Evolutionary conservation across 23 tunicate genomes (phyloP).

Genomic region (Diplosoma virens): DNA sequence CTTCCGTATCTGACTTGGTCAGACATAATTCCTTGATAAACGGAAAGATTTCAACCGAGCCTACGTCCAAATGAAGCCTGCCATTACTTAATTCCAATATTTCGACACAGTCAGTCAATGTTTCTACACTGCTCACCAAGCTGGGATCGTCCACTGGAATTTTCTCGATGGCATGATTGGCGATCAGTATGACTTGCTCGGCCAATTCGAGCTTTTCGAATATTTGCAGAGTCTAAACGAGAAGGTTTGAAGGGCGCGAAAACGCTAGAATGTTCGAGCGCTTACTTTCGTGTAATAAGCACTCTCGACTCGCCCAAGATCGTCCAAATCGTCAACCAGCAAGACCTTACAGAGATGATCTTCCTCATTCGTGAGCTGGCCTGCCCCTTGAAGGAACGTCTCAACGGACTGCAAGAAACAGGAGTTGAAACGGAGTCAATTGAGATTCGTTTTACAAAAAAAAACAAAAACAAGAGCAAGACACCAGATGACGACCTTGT

Average conservation of each 20-base stretch:
- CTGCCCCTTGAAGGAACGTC: conserved; percentile 44
- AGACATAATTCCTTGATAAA: too few relatives aligned
- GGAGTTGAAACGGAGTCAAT: neutral
- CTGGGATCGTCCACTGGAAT: conserved; percentile 30
- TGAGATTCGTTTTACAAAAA: neutral
- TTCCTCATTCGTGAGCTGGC: conserved; percentile 43
- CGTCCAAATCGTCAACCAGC: conserved; percentile 30
- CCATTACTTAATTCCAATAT: too few relatives aligned
- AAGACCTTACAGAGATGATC: conserved; percentile 22
- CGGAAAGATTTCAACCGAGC: too few relatives aligned
- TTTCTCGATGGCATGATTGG: conserved; percentile 66
- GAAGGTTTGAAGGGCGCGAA: too few relatives aligned
- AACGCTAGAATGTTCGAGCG: too few relatives aligned
- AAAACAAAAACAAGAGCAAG: neutral
- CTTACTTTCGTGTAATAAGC: conserved; percentile 63
- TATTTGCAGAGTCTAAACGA: conserved; percentile 42
- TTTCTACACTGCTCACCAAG: conserved; percentile 28
- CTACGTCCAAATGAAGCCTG: too few relatives aligned
- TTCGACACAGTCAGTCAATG: too few relatives aligned
- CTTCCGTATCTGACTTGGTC: too few relatives aligned
- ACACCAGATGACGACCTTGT: conserved; percentile 15
- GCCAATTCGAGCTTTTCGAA: conserved; percentile 58
- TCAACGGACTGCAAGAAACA: conserved; percentile 43
- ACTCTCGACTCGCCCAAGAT: conserved; percentile 27
- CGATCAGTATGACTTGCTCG: conserved; percentile 57